These are phyloP conservation scores for Lycocerus yunnanus DNA, from an alignment of 2,888 invertebrate genomes.

Conservation along the genomic window DNA sequence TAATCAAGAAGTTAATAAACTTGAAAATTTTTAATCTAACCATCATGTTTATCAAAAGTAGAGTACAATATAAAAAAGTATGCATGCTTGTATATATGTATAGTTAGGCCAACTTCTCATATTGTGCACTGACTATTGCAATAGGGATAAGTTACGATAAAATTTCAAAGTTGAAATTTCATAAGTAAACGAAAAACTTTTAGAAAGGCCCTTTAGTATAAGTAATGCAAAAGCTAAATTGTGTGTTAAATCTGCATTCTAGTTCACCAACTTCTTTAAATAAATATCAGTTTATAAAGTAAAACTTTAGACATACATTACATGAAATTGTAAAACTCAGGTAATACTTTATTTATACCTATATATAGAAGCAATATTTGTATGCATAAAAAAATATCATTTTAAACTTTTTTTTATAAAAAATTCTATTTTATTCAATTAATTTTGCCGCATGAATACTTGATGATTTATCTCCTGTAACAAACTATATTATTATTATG, in stretches of 20 bases:
- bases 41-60: no score
- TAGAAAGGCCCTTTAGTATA: neutral
- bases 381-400: neutral
- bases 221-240: conserved; percentile 34
- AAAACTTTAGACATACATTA: conserved; percentile 14
- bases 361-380: neutral
- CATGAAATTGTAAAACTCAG: neutral
- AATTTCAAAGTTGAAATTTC: neutral
- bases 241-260: conserved; percentile 38
- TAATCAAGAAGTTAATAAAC: no score
- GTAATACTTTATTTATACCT: neutral
- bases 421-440: neutral
- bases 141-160: neutral
- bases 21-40: no score
- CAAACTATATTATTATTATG: no score
- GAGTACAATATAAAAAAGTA: no score
- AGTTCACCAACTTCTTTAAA: conserved; percentile 20
- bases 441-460: neutral
- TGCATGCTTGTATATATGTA: no score
- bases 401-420: neutral
- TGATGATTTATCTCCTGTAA: no score
- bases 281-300: conserved; percentile 26
- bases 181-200: neutral
- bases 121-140: no score
- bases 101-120: no score